phyloP scores from a whole-genome alignment of 2,888 invertebrate species.

The Lacanobia wlatinum region DNA sequence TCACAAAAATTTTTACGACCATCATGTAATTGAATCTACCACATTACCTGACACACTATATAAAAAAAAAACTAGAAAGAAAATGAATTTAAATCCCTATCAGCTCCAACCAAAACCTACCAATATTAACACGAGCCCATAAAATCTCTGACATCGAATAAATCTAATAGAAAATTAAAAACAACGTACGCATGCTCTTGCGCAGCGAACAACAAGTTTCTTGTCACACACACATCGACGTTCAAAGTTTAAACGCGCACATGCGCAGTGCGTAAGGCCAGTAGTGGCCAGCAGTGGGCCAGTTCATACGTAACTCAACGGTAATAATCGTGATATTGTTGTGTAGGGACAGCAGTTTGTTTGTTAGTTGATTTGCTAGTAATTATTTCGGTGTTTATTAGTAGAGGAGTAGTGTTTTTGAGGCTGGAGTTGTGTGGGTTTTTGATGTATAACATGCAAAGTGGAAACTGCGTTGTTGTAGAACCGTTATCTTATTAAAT shows the following conservation, averaged over 20 bases:
- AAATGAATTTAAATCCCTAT: slow-evolving; percentile 46
- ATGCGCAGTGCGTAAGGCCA: slow-evolving; percentile 83
- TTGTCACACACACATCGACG: slow-evolving; percentile 53
- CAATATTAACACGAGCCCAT: slow-evolving; percentile 57
- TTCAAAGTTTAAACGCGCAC: slow-evolving; percentile 79
- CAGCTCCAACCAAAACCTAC: slow-evolving; percentile 44
- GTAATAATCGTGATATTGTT: slow-evolving; percentile 88
- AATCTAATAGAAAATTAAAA: slow-evolving; percentile 69
- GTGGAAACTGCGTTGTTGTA: not conserved
- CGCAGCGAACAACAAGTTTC: slow-evolving; percentile 68
- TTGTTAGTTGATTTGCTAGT: slow-evolving; percentile 29
- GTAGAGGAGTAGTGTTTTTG: not conserved
- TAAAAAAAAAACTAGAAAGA: not conserved
- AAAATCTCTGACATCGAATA: slow-evolving; percentile 66
- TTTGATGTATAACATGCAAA: not conserved
- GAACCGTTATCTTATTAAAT: not conserved
- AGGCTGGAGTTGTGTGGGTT: slow-evolving; percentile 16
- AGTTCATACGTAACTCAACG: slow-evolving; percentile 89
- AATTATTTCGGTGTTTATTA: slow-evolving; percentile 34
- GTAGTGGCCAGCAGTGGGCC: slow-evolving; percentile 87
- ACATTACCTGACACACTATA: not conserved
- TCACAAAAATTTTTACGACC: not conserved
- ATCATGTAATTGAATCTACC: slow-evolving; percentile 16
- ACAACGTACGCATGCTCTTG: slow-evolving; percentile 57
- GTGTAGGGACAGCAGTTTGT: slow-evolving; percentile 79